Conservation (phyloP, 2,113 vertebrate species). For the Nesoenas mayeri region DNA sequence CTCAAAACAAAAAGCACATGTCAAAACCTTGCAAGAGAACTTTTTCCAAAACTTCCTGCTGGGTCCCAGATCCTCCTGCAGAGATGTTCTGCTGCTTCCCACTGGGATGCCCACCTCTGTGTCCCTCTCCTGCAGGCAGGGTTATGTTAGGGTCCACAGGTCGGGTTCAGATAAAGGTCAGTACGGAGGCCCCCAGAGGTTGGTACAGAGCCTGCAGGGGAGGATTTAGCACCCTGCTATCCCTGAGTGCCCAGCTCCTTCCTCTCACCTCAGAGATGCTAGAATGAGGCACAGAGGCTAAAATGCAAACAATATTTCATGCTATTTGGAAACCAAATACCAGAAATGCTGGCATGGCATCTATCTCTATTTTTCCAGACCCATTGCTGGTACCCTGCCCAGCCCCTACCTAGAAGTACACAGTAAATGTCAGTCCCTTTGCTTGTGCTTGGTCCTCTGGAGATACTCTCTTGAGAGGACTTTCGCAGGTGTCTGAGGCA, state of each 20-base stretch:
- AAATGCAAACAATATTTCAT: not conserved
- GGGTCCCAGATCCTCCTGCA: rapidly evolving
- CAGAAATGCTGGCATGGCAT: not conserved
- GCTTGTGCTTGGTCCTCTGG: not conserved
- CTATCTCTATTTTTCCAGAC: not conserved
- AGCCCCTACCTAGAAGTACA: not conserved
- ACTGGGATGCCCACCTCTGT: not conserved
- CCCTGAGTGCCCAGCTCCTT: not conserved
- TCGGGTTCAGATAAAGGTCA: not conserved
- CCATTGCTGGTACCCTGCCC: rapidly evolving
- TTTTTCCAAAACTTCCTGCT: not conserved
- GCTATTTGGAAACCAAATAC: not conserved
- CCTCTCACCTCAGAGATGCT: not conserved
- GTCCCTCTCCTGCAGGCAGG: not conserved
- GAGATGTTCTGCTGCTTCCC: not conserved
- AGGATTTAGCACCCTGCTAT: not conserved
- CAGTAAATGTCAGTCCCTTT: not conserved
- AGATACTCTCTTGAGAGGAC: not conserved
- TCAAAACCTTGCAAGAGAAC: not conserved
- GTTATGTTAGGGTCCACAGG: rapidly evolving
- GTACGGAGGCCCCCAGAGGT: rapidly evolving
- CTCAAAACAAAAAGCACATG: not conserved
- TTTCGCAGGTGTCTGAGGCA: not conserved
- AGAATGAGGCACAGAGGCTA: not conserved
- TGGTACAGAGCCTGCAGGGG: not conserved